A percentile compares a stretch with the other conserved stretches of the same genome.
phyloP scores from a whole-genome alignment of 1,140 invertebrate species.

The Rhopalosiphum padi region DNA sequence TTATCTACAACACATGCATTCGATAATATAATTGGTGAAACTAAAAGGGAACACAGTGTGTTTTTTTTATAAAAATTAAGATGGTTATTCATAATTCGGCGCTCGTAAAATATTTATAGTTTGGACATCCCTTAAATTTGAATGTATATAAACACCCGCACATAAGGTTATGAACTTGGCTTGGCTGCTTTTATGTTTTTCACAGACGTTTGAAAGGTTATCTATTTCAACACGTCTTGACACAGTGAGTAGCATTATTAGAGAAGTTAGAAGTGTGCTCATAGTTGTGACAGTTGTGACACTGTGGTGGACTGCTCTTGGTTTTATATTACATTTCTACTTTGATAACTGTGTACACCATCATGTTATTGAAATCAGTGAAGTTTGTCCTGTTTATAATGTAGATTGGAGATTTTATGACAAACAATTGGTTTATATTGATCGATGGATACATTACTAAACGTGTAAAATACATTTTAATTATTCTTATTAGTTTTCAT shows the following conservation, averaged over 20 bases:
- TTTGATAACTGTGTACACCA: neutral
- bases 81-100: neutral
- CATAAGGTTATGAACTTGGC: neutral
- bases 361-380: neutral
- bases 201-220: neutral
- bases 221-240: neutral
- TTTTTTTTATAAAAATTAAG: neutral
- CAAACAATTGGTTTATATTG: neutral
- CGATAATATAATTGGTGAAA: too few relatives aligned
- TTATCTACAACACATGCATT: fast-evolving
- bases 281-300: neutral
- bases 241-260: neutral
- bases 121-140: neutral
- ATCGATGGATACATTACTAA: neutral
- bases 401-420: neutral
- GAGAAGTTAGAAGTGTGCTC: neutral
- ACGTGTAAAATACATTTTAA: neutral
- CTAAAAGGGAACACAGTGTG: neutral
- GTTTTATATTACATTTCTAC: neutral
- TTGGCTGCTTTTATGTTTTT: neutral
- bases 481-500: neutral
- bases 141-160: neutral
- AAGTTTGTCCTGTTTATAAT: neutral
- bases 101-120: neutral
- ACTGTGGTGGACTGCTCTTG: neutral